These are phyloP conservation scores for Gerosis bhagava DNA, from an alignment of 2,888 invertebrate genomes.

Conservation along the genomic window DNA sequence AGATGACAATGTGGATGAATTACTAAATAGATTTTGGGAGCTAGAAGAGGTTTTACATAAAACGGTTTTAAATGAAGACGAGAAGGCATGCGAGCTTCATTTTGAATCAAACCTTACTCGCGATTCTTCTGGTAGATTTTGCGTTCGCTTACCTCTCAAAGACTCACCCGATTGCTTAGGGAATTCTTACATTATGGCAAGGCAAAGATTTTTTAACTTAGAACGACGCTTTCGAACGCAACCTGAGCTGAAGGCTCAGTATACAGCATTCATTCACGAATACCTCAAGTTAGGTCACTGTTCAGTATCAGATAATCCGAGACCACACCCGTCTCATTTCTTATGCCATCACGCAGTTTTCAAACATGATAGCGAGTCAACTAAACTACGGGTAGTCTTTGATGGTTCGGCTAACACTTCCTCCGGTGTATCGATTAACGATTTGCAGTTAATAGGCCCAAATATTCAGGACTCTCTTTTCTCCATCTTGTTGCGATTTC, in stretches of 20 bases:
- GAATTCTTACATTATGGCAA: constrained; percentile 21
- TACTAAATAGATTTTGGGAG: constrained; percentile 16
- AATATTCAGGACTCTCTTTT: constrained; percentile 31
- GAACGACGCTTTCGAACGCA: constrained; percentile 19
- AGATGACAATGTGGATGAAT: constrained; percentile 4
- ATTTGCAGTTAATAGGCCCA: constrained; percentile 32
- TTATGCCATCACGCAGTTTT: constrained; percentile 34
- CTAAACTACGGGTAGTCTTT: constrained; percentile 37
- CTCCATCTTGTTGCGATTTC: constrained; percentile 26
- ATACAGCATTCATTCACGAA: constrained; percentile 18
- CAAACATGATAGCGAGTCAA: constrained; percentile 31
- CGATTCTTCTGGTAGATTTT: constrained; percentile 19
- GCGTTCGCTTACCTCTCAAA: constrained; percentile 22
- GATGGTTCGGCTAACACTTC: constrained; percentile 31
- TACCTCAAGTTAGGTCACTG: constrained; percentile 25
- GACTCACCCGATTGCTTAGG: constrained; percentile 22
- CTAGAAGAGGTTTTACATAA: constrained; percentile 9
- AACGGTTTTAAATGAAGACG: constrained; percentile 10
- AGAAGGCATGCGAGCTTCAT: constrained; percentile 24
- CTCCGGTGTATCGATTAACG: constrained; percentile 33
- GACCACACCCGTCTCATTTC: constrained; percentile 16
- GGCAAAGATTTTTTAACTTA: constrained; percentile 19
- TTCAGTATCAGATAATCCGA: constrained; percentile 2
- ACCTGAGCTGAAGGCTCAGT: constrained; percentile 18
- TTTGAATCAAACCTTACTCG: constrained; percentile 19